phyloP scores from a whole-genome alignment of 2,797 vertebrate species.

The Cossypha niveicapilla region DNA sequence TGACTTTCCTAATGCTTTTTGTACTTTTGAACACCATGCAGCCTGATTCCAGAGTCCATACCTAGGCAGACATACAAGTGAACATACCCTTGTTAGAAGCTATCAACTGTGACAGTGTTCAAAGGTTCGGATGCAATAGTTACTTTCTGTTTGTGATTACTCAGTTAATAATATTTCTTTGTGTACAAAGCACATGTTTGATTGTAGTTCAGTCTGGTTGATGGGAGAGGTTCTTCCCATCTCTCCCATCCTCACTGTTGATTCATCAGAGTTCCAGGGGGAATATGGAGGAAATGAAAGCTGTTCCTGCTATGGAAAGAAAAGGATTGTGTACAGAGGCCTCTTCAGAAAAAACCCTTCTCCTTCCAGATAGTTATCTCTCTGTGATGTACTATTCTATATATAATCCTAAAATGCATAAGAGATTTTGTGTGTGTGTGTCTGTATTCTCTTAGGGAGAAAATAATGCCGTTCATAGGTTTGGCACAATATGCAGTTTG shows the following conservation, averaged over 20 bases:
- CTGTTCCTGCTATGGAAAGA: background rate
- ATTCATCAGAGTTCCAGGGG: background rate
- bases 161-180: background rate
- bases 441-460: background rate
- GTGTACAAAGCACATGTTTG: background rate
- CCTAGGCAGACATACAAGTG: background rate
- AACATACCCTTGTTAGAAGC: background rate
- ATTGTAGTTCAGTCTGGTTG: background rate
- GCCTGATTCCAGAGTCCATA: background rate
- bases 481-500: background rate
- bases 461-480: background rate
- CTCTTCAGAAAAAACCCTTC: background rate
- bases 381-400: background rate
- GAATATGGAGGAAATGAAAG: background rate
- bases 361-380: background rate
- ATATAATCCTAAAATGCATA: background rate
- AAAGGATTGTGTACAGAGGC: background rate
- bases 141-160: background rate
- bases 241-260: background rate
- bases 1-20: background rate
- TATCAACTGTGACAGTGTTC: background rate
- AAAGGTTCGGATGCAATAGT: background rate
- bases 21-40: background rate
- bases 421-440: background rate
- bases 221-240: background rate